Base-by-base conservation (phyloP, 2,797 vertebrate species). In the Otolemur crassicaudatus region DNA sequence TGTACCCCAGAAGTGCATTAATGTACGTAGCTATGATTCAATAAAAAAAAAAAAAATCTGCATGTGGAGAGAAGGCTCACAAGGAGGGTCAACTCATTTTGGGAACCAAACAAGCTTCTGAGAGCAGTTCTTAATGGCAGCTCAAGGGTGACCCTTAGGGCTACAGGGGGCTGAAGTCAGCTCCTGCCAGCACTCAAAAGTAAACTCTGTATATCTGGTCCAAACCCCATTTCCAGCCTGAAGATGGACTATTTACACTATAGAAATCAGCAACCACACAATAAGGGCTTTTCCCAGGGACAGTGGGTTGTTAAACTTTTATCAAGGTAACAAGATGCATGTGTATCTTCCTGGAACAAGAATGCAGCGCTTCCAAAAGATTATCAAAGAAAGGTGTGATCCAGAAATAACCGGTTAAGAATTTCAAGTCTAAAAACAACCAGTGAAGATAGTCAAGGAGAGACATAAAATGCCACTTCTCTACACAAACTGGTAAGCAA, bases 361-460 rank as follows among this genome's bases (percentile, higher is more conserved):
- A 75, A 90, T 6, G 12, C 65, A 96, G 19, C 19, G 23, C 19
- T 67, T 84, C 90, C 61, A 86, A 79, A 16, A 96, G 49, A 72
- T 72, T 76, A 94, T 58, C 56, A 91, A 97, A 46, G 10, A 40
- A n/a, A 60, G 84, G 88, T 31, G 1, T 16, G 40, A 93, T 11
- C 60, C 40, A 79, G 94, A 88, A 91, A 87, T 46, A 40, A 79
- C 37, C 29, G 81, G 29, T 63, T 91, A 61, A 90, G 72, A 93
- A 92, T 13, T 23, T 6, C 31, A 93, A 31, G 29, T 65, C 63
- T 65, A 82, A 95, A 88, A 93, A 87, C 23, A 34, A 79, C 43
- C 20, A 87, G 29, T 63, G 86, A 63, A 90, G 72, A 93, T 88
- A 13, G 13, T 10, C 31, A 93, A 75, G 5, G 17, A 85, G 49